Evolutionary conservation across 2,888 invertebrate species (phyloP).

Genomic region (Choristoneura rosaceana): DNA sequence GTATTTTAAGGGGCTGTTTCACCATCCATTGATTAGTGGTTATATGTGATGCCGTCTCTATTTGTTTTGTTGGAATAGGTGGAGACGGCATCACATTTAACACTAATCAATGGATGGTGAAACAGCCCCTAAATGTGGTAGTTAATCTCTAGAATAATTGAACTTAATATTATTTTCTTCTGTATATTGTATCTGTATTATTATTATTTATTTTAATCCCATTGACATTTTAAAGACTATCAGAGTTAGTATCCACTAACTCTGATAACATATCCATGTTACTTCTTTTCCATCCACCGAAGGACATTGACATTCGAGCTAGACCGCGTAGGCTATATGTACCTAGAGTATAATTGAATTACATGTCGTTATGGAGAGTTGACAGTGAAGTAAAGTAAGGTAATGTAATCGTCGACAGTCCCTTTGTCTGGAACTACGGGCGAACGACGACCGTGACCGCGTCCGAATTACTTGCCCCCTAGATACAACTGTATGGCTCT

Average conservation of each 20-base stretch:
- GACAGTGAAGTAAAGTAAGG: conserved; percentile 51
- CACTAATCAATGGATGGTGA: too few relatives aligned
- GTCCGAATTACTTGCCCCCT: conserved; percentile 31
- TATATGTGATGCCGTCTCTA: too few relatives aligned
- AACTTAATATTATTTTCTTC: conserved; percentile 8
- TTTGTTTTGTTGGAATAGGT: too few relatives aligned
- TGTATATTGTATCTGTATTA: not conserved
- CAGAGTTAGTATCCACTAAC: too few relatives aligned
- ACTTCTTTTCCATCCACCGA: conserved; percentile 7
- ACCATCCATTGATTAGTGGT: too few relatives aligned
- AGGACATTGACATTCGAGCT: conserved; percentile 5
- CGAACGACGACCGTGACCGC: conserved; percentile 50
- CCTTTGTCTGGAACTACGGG: conserved; percentile 46
- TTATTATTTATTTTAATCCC: not conserved
- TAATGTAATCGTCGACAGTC: conserved; percentile 46
- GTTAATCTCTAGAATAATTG: not conserved
- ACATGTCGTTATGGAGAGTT: conserved; percentile 31
- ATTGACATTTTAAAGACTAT: conserved; percentile 37
- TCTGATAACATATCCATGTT: too few relatives aligned
- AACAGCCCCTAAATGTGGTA: not conserved
- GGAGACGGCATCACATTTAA: too few relatives aligned
- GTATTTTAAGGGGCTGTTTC: too few relatives aligned
- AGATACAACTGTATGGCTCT: conserved; percentile 41
- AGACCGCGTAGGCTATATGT: not conserved
- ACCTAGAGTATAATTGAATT: conserved; percentile 24